These are phyloP conservation scores for Anhinga rufa DNA, from an alignment of 2,113 vertebrate genomes.

Conservation along the genomic window DNA sequence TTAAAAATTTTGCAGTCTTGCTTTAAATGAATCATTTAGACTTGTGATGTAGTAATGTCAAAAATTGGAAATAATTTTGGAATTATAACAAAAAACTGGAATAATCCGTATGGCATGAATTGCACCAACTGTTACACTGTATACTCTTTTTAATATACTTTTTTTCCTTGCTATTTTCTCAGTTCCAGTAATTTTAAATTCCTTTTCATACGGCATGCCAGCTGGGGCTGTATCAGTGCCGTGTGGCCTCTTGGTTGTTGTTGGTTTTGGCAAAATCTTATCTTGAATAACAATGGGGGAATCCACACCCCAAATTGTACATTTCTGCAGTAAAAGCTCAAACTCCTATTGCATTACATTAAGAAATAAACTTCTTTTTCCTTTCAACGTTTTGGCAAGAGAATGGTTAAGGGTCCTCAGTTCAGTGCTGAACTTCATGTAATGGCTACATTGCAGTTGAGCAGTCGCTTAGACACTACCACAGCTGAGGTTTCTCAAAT, in stretches of 20 bases:
- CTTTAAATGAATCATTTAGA: not conserved
- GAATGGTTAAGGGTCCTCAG: not conserved
- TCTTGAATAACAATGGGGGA: not conserved
- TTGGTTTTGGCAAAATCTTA: not conserved
- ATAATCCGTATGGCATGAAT: not conserved
- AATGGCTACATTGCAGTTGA: not conserved
- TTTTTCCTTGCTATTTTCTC: not conserved
- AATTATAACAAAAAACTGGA: not conserved
- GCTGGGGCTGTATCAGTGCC: not conserved
- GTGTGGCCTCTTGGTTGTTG: not conserved
- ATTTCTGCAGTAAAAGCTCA: not conserved
- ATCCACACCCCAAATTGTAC: not conserved
- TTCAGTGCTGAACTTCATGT: not conserved
- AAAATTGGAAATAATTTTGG: not conserved
- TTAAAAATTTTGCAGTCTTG: not conserved
- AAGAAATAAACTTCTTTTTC: not conserved
- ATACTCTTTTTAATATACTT: not conserved
- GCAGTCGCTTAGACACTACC: not conserved
- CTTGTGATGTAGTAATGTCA: not conserved
- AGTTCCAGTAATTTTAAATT: not conserved
- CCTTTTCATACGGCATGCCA: not conserved
- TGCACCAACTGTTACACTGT: not conserved
- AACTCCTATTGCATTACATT: not conserved
- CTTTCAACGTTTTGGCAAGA: not conserved
- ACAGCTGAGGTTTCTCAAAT: not conserved